A percentile compares a stretch with the other conserved stretches of the same genome.
These are phyloP conservation scores for Phylloscopus whistleri DNA, from an alignment of 2,113 vertebrate genomes.

Conservation along the genomic window DNA sequence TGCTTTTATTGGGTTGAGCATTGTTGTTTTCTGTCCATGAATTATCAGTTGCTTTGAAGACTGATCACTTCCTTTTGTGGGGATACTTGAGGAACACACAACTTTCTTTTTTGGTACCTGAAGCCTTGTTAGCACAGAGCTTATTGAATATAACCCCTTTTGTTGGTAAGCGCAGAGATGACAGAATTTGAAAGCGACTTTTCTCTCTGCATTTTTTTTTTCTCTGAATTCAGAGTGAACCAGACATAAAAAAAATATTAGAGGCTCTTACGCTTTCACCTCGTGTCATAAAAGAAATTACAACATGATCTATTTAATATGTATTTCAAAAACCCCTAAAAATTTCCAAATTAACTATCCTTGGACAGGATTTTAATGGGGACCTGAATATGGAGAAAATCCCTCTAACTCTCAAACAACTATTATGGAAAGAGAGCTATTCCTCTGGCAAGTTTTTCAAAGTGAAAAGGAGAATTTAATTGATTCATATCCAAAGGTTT, in stretches of 20 bases:
- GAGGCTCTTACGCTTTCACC: neutral
- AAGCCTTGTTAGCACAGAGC: neutral
- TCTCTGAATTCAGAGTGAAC: neutral
- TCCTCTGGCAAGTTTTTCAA: neutral
- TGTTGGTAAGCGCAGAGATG: neutral
- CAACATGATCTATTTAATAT: neutral
- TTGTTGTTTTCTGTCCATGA: constrained; percentile 34
- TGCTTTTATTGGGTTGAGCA: constrained; percentile 33
- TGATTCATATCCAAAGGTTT: neutral
- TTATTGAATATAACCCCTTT: neutral
- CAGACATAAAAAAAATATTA: neutral
- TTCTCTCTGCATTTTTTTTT: neutral
- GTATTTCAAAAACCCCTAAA: neutral
- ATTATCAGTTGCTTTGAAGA: constrained; percentile 48
- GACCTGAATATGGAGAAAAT: neutral
- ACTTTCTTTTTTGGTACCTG: constrained; percentile 4
- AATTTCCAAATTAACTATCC: neutral
- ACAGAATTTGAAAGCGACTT: neutral
- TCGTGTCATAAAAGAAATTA: neutral
- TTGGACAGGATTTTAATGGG: neutral
- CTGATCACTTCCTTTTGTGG: constrained; percentile 24
- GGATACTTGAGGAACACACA: neutral
- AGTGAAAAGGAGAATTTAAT: neutral
- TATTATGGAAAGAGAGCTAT: neutral
- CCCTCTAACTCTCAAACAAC: neutral